Base-by-base conservation (phyloP, 2,113 vertebrate species). In the Xiphophorus hellerii region DNA sequence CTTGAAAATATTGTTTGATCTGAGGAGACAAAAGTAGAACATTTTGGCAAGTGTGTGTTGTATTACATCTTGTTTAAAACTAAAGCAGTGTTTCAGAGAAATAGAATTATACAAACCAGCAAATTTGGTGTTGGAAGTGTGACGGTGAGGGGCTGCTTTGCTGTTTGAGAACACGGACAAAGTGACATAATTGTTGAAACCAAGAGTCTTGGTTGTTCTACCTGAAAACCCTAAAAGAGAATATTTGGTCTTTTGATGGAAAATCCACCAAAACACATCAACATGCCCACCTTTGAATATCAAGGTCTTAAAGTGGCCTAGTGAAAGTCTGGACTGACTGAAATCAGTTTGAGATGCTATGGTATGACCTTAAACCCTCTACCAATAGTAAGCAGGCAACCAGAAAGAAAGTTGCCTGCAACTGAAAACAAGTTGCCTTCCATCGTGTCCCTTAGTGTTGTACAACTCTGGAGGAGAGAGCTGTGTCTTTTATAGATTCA, bases 401-500 rank as follows among this genome's bases (percentile, higher is more conserved):
- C 48, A 42, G 54, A 33, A 72, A 77, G 62, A 73, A 69, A 8
- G 17, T 28, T 28, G 28, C 28, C 28, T 28, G 28, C 66, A 54
- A 31, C 67, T 62, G 60, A 58, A 58, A 6, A 58, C 66, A 73
- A 77, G 80, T 83, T 77, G 61, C 69, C 42, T 39, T 85, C 60
- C 54, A 66, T 76, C 84, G 80, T 84, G 76, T 80, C 87, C 63
- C 28, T 69, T 35, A 66, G 63, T 12, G 1, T 64, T 44, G 80
- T 25, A 17, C 27, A 64, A 14, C 62, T 51, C 42, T 51, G 27
- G 37, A 84, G 62, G 74, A 72, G 70, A 77, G 84, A 87, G 83
- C 81, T 87, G 82, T 54, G 62, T 12, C 75, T 58, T n/a, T 72
- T 33, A 42, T 81, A 86, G 84, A 89, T 86, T 87, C 82, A 85